Base-by-base conservation (phyloP, 35 echinoderm and acorn worm genomes). In the Amphiura filiformis region DNA sequence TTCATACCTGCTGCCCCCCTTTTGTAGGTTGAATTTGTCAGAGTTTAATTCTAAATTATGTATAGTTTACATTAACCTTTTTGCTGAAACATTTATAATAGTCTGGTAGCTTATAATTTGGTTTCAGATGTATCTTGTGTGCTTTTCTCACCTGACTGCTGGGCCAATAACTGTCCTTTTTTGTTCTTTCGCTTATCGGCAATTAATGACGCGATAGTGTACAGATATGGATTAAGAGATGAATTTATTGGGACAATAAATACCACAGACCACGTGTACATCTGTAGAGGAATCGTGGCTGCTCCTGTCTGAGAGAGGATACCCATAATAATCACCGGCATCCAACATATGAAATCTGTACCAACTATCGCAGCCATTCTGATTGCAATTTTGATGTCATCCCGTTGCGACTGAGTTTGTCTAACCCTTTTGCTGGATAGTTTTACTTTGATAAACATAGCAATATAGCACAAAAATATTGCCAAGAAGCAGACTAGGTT, bases 351-450 rank as follows among this genome's bases (percentile, higher is more conserved):
- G 23, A 94, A 89, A 79, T 99, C 93, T 0, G 93, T 94, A 28
- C 89, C 87, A 9, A 99, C 88, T n/a, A 99, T 90, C 34, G 94
- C 31, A 0, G 93, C 90, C 96, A 99, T 99, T n/a, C 84, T 92
- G 23, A 75, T 33, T 32, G 96, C 96, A 78, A 99, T 92, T 65
- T 92, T 97, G 0, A 97, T 82, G 39, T 97, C 92, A 26, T 93
- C 82, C 1, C 18, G 39, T 15, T 33, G 64, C 13, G n/a, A n/a
- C n/a, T n/a, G n/a, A 28, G 81, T 35, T 82, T 85, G 34, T 52
- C 49, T 36, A 80, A 31, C 23, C 17, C 23, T 37, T 79, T 56
- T 0, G 82, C 84, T 13, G 56, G 56, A n/a, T 37, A 31, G 31
- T 44, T 61, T 91, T 2, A 97, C 88, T n/a, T 82, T 34, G 35